Percentiles rank a stretch among this genome's conserved stretches.
Conservation (phyloP, 2,888 invertebrate species). For the Iselma pallidipennis region DNA sequence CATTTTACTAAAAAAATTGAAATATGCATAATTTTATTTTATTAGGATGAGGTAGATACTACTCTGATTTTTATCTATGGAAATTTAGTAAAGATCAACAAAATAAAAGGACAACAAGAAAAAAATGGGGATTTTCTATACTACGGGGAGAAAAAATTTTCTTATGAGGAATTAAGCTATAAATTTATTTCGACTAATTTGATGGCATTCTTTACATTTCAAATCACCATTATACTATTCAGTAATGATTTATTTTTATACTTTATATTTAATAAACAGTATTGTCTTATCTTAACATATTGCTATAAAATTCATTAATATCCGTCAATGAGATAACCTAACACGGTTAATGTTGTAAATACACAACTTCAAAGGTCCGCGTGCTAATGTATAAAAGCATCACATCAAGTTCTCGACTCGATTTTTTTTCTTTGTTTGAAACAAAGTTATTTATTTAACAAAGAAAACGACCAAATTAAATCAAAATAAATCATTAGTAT, state of each 20-base stretch:
- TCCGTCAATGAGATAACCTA: slow-evolving; percentile 23
- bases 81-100: no score
- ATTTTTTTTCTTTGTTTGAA: no score
- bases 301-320: slow-evolving; percentile 34
- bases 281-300: slow-evolving; percentile 28
- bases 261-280: slow-evolving; percentile 21
- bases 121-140: no score
- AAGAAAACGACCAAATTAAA: no score
- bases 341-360: slow-evolving; percentile 2
- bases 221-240: slow-evolving; percentile 4
- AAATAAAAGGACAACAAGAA: no score
- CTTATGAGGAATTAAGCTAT: not conserved
- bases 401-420: not conserved
- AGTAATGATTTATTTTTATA: slow-evolving; percentile 13
- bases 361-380: slow-evolving; percentile 2
- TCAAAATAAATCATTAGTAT: no score
- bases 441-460: no score
- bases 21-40: slow-evolving; percentile 47
- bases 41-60: slow-evolving; percentile 44
- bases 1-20: slow-evolving; percentile 43
- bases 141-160: no score
- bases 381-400: not conserved
- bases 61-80: slow-evolving; percentile 43
- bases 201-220: not conserved
- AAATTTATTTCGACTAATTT: slow-evolving; percentile 1